Base-by-base conservation (phyloP, 2,113 vertebrate species). In the Dicaeum eximium region DNA sequence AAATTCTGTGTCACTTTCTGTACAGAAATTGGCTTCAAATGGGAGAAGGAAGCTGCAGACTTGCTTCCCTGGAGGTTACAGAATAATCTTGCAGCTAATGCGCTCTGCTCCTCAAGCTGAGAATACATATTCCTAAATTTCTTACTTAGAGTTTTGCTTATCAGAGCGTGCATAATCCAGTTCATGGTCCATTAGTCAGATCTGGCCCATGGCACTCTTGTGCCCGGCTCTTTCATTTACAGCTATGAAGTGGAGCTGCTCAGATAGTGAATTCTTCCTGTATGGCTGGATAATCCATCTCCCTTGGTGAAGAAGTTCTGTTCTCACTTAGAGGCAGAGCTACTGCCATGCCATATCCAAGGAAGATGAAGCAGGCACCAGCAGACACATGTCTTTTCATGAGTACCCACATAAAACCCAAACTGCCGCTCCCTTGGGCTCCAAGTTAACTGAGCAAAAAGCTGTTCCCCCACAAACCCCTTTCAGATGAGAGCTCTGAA, bases 121-220 rank as follows among this genome's bases (percentile, higher is more conserved):
- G 47, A 54, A 78, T 64, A 56, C 13, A 20, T 42, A 67, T 58
- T 53, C 51, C 42, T 35, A 37, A 50, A 35, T 90, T 71, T 90
- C 50, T 85, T 90, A 37, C 79, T 86, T 86, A 58, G 51, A 88
- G 30, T 70, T 95, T 86, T 86, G 82, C 16, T 90, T 95, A 80
- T 72, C 64, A 51, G 67, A 70, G 64, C n/a, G 40, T 80, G 35
- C 16, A 83, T 94, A 92, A 92, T 90, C 88, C 75, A 88, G 4
- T 78, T 83, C 75, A 83, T 8, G 50, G 67, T 77, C 79, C 74
- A 66, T 94, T 93, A 93, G 67, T 74, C 86, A 58, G 53, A 90
- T 85, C 48, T 91, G 85, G 71, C 79, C 82, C 51, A 44, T n/a
- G 30, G 60, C 80, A 86, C 42, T 23, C 74, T 57, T 72, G 45